These are phyloP conservation scores for Folsomia manolachei DNA, from an alignment of 2,888 invertebrate genomes.

Conservation along the genomic window DNA sequence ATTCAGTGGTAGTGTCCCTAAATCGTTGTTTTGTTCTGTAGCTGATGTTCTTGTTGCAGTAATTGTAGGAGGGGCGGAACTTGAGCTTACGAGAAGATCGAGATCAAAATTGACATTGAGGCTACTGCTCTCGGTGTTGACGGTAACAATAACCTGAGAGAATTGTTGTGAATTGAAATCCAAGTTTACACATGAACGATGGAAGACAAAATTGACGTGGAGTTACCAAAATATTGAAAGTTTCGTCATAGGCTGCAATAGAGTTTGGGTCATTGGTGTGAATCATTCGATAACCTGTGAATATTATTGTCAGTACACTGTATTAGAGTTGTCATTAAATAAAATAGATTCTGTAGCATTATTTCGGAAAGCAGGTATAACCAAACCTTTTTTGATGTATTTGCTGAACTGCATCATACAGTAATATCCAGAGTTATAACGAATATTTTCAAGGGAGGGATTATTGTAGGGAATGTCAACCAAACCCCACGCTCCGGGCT, in stretches of 20 bases:
- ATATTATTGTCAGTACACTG: no score
- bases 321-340: no score
- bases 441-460: constrained; percentile 32
- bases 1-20: background rate
- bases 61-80: constrained; percentile 11
- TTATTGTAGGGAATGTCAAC: constrained; percentile 42
- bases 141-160: constrained; percentile 36
- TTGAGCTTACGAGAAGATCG: background rate
- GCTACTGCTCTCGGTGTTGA: constrained; percentile 6
- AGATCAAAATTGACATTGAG: constrained; percentile 30
- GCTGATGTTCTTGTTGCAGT: constrained; percentile 38
- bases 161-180: background rate
- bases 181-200: no score
- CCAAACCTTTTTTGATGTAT: constrained; percentile 48
- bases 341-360: no score
- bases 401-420: constrained; percentile 46
- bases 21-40: constrained; percentile 24
- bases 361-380: no score
- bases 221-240: constrained; percentile 26
- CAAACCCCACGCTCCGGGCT: constrained; percentile 44
- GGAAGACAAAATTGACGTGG: background rate
- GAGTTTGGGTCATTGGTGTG: constrained; percentile 34
- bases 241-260: constrained; percentile 41
- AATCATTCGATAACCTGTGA: constrained; percentile 41
- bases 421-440: constrained; percentile 46